phyloP scores from a whole-genome alignment of 2,888 invertebrate species.

The Thymelicus lineola region DNA sequence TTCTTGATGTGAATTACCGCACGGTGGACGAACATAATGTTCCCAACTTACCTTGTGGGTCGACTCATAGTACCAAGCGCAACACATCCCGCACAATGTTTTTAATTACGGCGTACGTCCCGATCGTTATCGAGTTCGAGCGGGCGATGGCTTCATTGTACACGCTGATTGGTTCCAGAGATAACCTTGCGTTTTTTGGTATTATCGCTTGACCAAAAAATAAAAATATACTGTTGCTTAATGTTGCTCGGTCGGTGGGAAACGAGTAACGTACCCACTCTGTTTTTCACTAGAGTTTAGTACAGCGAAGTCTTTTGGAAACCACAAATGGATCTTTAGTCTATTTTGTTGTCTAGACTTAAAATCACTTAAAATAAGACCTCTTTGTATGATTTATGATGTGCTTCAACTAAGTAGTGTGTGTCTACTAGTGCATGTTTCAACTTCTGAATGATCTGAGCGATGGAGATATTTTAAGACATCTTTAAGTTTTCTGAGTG shows the following conservation, averaged over 20 bases:
- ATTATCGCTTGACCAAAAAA: slow-evolving; percentile 15
- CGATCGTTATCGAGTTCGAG: slow-evolving; percentile 63
- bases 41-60: not conserved
- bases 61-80: slow-evolving; percentile 34
- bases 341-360: not conserved
- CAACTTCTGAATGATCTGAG: too few relatives aligned
- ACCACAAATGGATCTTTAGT: not conserved
- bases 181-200: slow-evolving; percentile 40
- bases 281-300: not conserved
- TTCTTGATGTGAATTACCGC: too few relatives aligned
- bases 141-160: slow-evolving; percentile 50
- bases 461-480: too few relatives aligned
- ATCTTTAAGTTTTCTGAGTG: too few relatives aligned
- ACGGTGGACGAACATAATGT: too few relatives aligned
- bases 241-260: slow-evolving; percentile 6
- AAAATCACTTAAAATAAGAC: too few relatives aligned
- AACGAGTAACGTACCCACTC: not conserved
- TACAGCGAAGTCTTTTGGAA: not conserved
- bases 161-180: slow-evolving; percentile 42
- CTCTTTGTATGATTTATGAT: too few relatives aligned
- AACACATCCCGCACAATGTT: slow-evolving; percentile 41
- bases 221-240: slow-evolving; percentile 7
- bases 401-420: too few relatives aligned
- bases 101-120: slow-evolving; percentile 46
- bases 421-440: too few relatives aligned